These are phyloP conservation scores for Gasteruption jaculator DNA, from an alignment of 2,888 invertebrate species.

Conservation along the genomic window DNA sequence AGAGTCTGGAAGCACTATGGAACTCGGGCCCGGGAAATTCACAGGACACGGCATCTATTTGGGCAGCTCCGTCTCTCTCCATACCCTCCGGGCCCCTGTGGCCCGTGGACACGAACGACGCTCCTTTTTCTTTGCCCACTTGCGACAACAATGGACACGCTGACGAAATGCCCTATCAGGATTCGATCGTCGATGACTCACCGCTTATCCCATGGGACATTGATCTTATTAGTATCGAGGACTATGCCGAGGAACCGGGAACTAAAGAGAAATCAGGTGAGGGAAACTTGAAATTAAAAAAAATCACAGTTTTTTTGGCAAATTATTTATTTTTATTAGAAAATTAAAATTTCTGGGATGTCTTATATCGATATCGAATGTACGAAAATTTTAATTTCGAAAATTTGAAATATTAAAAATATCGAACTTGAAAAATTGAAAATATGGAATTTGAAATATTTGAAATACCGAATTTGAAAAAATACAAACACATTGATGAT, in stretches of 20 bases:
- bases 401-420: no score
- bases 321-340: no score
- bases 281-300: no score
- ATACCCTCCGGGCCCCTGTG: conserved; percentile 46
- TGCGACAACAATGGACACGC: conserved; percentile 33
- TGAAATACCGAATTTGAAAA: no score
- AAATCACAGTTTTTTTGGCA: no score
- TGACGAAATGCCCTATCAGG: conserved; percentile 37
- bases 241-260: conserved; percentile 39
- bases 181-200: conserved; percentile 41
- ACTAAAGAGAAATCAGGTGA: conserved; percentile 38
- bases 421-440: no score
- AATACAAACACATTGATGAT: no score
- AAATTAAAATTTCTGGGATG: no score
- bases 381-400: no score
- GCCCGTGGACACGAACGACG: conserved; percentile 41
- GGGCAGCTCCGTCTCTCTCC: conserved; percentile 49
- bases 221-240: conserved; percentile 44
- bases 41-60: conserved; percentile 46
- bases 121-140: conserved; percentile 36
- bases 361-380: no score
- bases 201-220: conserved; percentile 47
- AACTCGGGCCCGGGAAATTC: conserved; percentile 54
- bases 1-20: conserved; percentile 67
- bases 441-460: no score